Evolutionary conservation across 2,113 vertebrate species (phyloP).

Genomic region (Syngnathoides biaculeatus): DNA sequence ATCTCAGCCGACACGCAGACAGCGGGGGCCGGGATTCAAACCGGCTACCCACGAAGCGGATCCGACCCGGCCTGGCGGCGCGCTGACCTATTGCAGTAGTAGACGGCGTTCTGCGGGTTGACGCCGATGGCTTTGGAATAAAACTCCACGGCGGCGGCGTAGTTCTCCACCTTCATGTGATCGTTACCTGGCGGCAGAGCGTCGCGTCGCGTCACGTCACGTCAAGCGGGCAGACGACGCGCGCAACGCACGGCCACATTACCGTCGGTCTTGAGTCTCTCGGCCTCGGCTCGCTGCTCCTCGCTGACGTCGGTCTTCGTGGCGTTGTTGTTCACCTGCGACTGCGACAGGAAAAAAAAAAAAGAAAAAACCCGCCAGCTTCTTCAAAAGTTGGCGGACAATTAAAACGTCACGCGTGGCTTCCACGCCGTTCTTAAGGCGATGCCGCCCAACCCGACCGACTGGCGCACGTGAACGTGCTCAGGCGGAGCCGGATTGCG

Average conservation of each 20-base stretch:
- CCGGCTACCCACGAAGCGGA: no score
- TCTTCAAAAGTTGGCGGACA: no score
- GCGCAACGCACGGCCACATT: background rate
- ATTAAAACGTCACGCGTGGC: no score
- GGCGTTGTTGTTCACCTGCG: slow-evolving; percentile 61
- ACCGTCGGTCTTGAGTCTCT: slow-evolving; percentile 86
- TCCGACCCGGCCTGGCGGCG: background rate
- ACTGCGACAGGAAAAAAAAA: slow-evolving; percentile 38
- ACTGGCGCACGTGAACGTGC: no score
- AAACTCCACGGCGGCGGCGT: slow-evolving; percentile 82
- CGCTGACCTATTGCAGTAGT: slow-evolving; percentile 92
- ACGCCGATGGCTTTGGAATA: slow-evolving; percentile 91
- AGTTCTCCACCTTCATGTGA: slow-evolving; percentile 95
- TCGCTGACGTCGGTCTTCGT: slow-evolving; percentile 68
- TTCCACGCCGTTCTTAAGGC: no score
- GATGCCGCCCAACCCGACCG: no score
- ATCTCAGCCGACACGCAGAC: no score
- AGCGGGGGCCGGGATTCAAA: no score
- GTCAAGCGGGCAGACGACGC: background rate
- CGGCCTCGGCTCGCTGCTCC: slow-evolving; percentile 84
- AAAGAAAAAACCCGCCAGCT: background rate
- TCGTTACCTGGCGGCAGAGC: slow-evolving; percentile 82
- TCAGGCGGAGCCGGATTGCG: no score
- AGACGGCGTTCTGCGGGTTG: slow-evolving; percentile 91
- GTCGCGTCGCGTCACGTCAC: background rate